Evolutionary conservation across 2,113 vertebrate species (phyloP).

Genomic region (Tricholaema leucomelas): DNA sequence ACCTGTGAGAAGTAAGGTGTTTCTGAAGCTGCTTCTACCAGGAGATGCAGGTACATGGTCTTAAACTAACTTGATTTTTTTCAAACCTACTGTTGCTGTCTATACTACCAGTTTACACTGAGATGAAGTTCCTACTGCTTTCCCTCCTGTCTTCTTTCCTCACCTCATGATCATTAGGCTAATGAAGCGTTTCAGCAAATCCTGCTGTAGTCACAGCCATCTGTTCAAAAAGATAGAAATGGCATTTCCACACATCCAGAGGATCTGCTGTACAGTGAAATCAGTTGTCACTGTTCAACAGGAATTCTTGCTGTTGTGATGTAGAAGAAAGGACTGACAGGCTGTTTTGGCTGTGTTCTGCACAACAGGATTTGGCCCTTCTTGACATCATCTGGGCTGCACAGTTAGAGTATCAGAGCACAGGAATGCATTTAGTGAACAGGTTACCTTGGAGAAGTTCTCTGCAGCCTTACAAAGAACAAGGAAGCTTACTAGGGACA

Average conservation of each 20-base stretch:
- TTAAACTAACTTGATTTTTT: background rate
- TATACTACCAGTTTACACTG: background rate
- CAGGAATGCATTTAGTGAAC: background rate
- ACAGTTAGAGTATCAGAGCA: background rate
- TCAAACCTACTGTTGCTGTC: background rate
- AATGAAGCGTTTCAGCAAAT: background rate
- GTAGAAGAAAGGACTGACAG: background rate
- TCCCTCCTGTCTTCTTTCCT: background rate
- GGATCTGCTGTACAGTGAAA: background rate
- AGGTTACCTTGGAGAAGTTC: rapidly evolving
- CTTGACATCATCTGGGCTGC: background rate
- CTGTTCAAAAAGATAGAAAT: background rate
- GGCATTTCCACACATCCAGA: background rate
- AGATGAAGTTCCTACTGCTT: background rate
- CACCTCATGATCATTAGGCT: background rate
- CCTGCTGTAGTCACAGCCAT: rapidly evolving
- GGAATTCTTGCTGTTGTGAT: background rate
- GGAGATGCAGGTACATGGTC: background rate
- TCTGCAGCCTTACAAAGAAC: background rate
- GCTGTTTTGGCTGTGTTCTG: background rate
- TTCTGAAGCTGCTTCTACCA: background rate
- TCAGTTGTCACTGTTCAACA: background rate
- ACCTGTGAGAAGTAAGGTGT: no score
- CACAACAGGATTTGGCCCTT: background rate
- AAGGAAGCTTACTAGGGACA: background rate